Conservation (phyloP, 2,797 vertebrate species). For the Pachyuromys duprasi region DNA sequence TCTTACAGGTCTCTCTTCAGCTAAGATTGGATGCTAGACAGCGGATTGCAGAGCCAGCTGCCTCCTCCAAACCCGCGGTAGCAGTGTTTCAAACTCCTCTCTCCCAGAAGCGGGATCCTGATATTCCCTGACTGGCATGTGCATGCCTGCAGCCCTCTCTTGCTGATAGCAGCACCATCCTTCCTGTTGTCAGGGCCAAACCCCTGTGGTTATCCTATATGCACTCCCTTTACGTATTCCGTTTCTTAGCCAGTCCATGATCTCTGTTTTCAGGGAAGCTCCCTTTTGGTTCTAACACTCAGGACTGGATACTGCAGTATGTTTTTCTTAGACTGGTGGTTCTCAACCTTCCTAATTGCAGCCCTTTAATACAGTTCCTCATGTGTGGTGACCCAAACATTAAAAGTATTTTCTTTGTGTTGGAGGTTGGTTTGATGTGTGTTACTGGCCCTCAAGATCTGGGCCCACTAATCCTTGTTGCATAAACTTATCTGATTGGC, state of each 20-base stretch:
- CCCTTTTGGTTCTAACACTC: neutral
- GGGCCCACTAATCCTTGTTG: no score
- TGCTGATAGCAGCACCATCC: neutral
- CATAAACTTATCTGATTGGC: no score
- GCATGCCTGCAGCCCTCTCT: neutral
- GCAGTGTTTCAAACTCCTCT: neutral
- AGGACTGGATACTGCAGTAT: neutral
- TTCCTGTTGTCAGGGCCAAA: neutral
- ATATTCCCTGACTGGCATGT: neutral
- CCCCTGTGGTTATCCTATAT: neutral
- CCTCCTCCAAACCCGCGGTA: neutral
- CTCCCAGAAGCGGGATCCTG: neutral
- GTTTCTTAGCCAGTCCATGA: neutral
- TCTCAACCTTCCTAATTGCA: neutral
- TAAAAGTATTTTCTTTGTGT: neutral
- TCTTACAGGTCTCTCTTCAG: neutral
- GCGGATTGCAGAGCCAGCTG: neutral
- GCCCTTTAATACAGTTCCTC: neutral
- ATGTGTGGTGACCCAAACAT: neutral
- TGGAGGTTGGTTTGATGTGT: no score
- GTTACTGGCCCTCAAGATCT: no score
- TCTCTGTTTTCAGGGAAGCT: neutral
- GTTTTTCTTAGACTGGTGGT: neutral
- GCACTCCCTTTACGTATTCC: no score
- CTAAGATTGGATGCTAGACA: neutral